Evolutionary conservation across 2,113 vertebrate genomes (phyloP).

Genomic region (Ameiurus melas): DNA sequence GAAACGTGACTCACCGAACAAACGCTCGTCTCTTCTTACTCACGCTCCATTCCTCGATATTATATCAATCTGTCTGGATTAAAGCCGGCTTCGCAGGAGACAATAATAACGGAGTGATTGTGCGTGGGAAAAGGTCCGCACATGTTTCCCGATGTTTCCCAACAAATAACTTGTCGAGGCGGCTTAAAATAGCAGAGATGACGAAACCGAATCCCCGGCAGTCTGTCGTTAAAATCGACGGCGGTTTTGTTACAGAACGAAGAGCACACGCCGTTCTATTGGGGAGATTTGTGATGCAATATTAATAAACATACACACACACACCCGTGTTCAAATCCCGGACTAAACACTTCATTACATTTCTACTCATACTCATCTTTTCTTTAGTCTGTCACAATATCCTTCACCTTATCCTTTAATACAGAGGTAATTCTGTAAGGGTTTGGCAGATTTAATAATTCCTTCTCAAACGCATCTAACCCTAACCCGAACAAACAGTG

Average conservation of each 20-base stretch:
- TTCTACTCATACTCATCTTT: neutral
- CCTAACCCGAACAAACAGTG: neutral
- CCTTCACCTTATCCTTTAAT: neutral
- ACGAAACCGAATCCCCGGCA: neutral
- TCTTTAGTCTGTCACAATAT: neutral
- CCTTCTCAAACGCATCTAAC: neutral
- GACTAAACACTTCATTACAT: neutral
- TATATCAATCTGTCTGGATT: slow-evolving; percentile 31
- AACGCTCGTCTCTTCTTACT: neutral
- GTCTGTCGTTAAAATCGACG: neutral
- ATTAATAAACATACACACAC: neutral
- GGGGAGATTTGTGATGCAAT: neutral
- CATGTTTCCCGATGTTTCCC: neutral
- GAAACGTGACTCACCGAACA: slow-evolving; percentile 29
- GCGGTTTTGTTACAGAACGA: neutral
- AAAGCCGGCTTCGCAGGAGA: slow-evolving; percentile 14
- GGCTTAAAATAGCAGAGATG: neutral
- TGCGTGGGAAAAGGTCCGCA: neutral
- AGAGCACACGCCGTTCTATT: neutral
- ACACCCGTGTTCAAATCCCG: neutral
- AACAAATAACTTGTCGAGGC: slow-evolving; percentile 8
- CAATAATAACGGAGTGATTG: neutral
- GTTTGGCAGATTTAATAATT: neutral
- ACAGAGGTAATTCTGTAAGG: neutral
- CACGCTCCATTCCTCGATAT: neutral